Evolutionary conservation across 2,113 vertebrate species (phyloP).

Genomic region (Mus spicilegus): DNA sequence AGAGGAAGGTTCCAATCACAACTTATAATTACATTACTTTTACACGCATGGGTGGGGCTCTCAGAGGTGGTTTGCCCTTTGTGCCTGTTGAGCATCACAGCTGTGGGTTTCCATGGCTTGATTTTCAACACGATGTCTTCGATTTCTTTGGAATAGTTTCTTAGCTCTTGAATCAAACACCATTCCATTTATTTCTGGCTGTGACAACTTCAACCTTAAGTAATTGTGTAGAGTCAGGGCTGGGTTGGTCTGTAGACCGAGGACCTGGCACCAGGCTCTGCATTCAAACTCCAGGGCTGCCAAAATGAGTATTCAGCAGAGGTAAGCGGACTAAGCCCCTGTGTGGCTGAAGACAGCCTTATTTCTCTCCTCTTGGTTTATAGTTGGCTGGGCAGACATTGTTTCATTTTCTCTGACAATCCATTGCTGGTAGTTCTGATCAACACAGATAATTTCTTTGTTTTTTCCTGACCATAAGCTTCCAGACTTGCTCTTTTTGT

Average conservation of each 20-base stretch:
- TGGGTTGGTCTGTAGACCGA: not conserved
- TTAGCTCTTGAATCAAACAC: not conserved
- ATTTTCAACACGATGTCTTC: not conserved
- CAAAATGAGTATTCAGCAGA: not conserved
- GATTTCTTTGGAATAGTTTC: not conserved
- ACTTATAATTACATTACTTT: not conserved
- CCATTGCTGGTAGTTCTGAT: not conserved
- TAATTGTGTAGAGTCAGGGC: not conserved
- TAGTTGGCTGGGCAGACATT: not conserved
- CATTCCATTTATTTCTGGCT: not conserved
- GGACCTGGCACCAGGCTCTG: not conserved
- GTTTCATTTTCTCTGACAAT: not conserved
- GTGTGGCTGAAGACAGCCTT: not conserved
- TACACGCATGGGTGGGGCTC: not conserved
- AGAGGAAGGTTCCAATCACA: not conserved
- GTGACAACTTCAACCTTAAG: not conserved
- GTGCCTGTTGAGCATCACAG: not conserved
- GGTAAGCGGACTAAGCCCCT: not conserved
- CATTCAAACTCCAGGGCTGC: not conserved
- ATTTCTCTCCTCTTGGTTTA: not conserved
- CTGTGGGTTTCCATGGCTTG: not conserved
- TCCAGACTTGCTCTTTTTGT: not conserved
- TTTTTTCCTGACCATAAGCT: not conserved
- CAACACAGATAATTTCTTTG: not conserved
- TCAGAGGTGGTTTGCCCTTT: not conserved